A percentile compares a stretch with the other conserved stretches of the same genome.
Conservation (phyloP, 2,888 invertebrate genomes). For the Hanleya hanleyi region DNA sequence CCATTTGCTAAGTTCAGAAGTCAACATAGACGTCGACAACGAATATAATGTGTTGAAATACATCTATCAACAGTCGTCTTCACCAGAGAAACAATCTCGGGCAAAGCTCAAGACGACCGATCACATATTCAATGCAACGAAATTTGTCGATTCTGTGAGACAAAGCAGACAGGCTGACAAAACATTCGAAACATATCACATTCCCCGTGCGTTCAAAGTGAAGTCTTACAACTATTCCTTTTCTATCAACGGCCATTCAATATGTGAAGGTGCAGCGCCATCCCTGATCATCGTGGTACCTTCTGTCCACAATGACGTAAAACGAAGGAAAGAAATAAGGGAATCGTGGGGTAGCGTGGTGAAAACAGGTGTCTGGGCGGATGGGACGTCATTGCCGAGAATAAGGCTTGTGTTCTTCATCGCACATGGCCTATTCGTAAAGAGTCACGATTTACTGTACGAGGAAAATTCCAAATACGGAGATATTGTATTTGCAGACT, state of each 20-base stretch:
- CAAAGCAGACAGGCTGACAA: not conserved
- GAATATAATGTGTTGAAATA: too few relatives aligned
- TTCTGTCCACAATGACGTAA: slow-evolving; percentile 22
- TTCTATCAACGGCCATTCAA: not conserved
- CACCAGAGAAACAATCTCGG: too few relatives aligned
- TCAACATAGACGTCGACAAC: too few relatives aligned
- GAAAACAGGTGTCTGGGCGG: not conserved
- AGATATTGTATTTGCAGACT: slow-evolving; percentile 42
- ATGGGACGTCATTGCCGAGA: not conserved
- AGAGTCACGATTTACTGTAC: slow-evolving; percentile 11
- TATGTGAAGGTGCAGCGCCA: not conserved
- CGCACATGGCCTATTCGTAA: slow-evolving; percentile 15
- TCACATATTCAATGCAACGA: too few relatives aligned
- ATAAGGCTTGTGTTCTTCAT: slow-evolving; percentile 32
- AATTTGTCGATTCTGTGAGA: too few relatives aligned
- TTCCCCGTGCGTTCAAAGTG: not conserved
- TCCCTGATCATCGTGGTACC: slow-evolving; percentile 28
- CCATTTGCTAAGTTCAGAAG: too few relatives aligned
- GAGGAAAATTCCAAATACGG: slow-evolving; percentile 25
- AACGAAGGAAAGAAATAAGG: slow-evolving; percentile 30
- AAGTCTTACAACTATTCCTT: not conserved
- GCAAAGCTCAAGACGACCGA: too few relatives aligned
- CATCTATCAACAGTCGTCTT: too few relatives aligned
- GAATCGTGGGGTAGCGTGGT: slow-evolving; percentile 35
- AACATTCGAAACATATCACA: not conserved